Evolutionary conservation across 1,140 invertebrate genomes (phyloP).

Genomic region (Bombus superbus): DNA sequence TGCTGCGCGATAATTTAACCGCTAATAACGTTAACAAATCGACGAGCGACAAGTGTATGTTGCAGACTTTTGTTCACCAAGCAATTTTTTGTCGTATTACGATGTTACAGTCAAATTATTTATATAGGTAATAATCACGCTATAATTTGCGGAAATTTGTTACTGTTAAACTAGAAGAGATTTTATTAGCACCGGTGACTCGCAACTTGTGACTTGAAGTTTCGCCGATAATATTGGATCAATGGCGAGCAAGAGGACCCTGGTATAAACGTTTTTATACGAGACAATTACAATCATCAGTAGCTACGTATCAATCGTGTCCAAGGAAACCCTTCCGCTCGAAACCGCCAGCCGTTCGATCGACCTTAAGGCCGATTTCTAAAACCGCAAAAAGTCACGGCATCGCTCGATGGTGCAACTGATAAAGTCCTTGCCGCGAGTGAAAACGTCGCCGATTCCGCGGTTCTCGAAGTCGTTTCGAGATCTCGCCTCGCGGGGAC

Average conservation of each 20-base stretch:
- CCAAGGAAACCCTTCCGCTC: conserved; percentile 33
- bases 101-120: neutral
- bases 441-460: conserved; percentile 67
- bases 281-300: neutral
- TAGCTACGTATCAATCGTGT: neutral
- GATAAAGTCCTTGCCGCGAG: conserved; percentile 69
- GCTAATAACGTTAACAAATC: neutral
- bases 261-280: neutral
- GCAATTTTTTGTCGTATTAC: neutral
- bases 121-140: neutral
- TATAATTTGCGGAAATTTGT: neutral
- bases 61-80: neutral
- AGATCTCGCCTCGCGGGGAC: conserved; percentile 12
- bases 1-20: neutral
- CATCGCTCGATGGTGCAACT: conserved; percentile 63
- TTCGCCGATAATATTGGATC: neutral
- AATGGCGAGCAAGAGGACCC: neutral
- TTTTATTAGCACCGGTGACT: neutral
- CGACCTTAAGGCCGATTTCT: conserved; percentile 81
- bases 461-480: conserved; percentile 21
- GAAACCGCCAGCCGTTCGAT: conserved; percentile 14
- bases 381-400: conserved; percentile 72
- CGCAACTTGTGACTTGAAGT: neutral
- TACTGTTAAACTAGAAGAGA: too few species aligned
- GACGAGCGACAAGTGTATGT: neutral